phyloP scores from a whole-genome alignment of 1,140 invertebrate species.

The Pogonomyrmex californicus region DNA sequence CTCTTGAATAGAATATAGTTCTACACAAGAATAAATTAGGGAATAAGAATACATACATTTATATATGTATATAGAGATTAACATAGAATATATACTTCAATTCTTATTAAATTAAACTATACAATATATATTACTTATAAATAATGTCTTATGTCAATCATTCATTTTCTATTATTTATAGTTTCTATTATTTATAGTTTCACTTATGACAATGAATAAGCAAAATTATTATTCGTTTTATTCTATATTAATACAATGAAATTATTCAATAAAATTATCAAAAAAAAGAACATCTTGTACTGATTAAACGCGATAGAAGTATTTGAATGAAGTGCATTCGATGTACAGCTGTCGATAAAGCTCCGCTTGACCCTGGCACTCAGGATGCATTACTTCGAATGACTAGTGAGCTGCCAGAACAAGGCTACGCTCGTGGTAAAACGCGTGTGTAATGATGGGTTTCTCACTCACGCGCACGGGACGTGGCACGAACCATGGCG shows the following conservation, averaged over 20 bases:
- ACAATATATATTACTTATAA: not conserved
- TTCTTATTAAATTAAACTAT: not conserved
- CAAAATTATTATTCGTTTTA: not conserved
- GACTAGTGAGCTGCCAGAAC: constrained; percentile 78
- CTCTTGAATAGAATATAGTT: too few relatives aligned
- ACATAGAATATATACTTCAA: not conserved
- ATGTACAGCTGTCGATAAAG: constrained; percentile 68
- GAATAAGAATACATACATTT: not conserved
- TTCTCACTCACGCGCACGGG: constrained; percentile 61
- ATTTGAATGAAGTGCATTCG: constrained; percentile 3
- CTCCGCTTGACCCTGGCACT: constrained; percentile 70
- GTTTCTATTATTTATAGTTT: not conserved
- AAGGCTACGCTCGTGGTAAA: constrained; percentile 69
- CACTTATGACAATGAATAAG: constrained; percentile 5
- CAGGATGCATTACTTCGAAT: constrained; percentile 75
- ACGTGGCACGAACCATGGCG: constrained; percentile 73
- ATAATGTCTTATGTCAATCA: not conserved
- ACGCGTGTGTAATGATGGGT: constrained; percentile 81
- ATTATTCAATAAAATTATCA: not conserved
- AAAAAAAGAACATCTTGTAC: not conserved
- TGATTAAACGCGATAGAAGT: not conserved
- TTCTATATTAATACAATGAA: not conserved
- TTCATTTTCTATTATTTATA: not conserved
- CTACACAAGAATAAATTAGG: not conserved
- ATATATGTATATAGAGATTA: not conserved